These are phyloP conservation scores for Clupea harengus DNA, from an alignment of 2,113 vertebrate species.

Conservation along the genomic window DNA sequence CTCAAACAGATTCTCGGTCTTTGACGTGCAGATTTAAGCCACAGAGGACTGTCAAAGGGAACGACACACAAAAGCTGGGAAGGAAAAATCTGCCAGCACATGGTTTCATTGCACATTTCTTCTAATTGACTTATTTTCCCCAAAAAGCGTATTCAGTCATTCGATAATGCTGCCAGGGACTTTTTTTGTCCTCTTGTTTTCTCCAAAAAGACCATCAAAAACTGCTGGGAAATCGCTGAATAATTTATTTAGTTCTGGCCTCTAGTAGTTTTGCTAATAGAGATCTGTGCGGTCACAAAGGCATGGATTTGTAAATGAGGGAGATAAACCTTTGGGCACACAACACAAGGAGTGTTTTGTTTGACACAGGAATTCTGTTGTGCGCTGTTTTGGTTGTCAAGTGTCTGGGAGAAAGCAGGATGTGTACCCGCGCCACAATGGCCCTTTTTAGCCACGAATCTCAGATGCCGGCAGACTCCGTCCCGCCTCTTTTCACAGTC, in stretches of 20 bases:
- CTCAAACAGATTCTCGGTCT: slow-evolving; percentile 55
- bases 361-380: slow-evolving; percentile 89
- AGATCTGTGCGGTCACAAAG: slow-evolving; percentile 84
- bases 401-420: slow-evolving; percentile 83
- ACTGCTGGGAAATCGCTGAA: slow-evolving; percentile 73
- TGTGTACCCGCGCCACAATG: slow-evolving; percentile 89
- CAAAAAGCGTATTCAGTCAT: slow-evolving; percentile 49
- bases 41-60: slow-evolving; percentile 50
- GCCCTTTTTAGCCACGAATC: slow-evolving; percentile 82
- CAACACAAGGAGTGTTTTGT: slow-evolving; percentile 94
- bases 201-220: slow-evolving; percentile 50
- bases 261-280: slow-evolving; percentile 78
- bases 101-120: slow-evolving; percentile 37
- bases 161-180: slow-evolving; percentile 41
- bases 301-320: slow-evolving; percentile 95
- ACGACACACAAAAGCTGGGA: slow-evolving; percentile 50
- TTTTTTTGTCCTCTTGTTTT: slow-evolving; percentile 22
- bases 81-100: slow-evolving; percentile 53
- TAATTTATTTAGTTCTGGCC: slow-evolving; percentile 84
- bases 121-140: slow-evolving; percentile 52
- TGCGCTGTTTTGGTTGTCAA: slow-evolving; percentile 81
- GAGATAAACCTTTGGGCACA: slow-evolving; percentile 85
- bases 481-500: slow-evolving; percentile 81
- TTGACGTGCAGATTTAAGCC: slow-evolving; percentile 46
- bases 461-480: slow-evolving; percentile 82